Evolutionary conservation across 2,113 vertebrate species (phyloP), one percentile per base, ranked within the genome.

Genomic region (Hippoglossus stenolepis): DNA sequence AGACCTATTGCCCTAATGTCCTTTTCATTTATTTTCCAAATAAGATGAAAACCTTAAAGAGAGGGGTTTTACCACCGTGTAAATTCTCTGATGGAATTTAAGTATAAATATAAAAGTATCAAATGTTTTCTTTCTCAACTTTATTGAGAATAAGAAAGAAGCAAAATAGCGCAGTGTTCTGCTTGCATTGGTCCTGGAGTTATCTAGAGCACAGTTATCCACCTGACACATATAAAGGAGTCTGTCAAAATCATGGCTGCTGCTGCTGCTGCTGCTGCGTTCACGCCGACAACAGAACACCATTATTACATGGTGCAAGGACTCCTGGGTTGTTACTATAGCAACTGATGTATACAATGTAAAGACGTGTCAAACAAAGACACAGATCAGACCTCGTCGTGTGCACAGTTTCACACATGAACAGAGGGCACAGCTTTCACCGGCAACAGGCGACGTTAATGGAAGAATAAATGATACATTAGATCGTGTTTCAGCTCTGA

Each of bases 401-500:
- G 1, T 21, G 31, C 17, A n/a, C 56, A 31, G 45, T 73, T 58
- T 66, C 45, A 10, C 66, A 35, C 64, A n/a, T 5, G 26, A 66
- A 72, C 64, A n/a, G 24, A 83, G 83, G 65, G 21, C 57, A 4
- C 54, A 24, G 65, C 71, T 74, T 59, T 31, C 65, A 38, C 65
- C 53, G 78, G 75, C 76, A 65, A 71, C 67, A 53, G 63, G 14
- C 24, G 10, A 56, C 1, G 54, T 51, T 84, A 80, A 82, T 78
- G 77, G 66, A 51, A 11, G 71, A 51, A 49, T 77, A 72, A 84
- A 45, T 74, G 79, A 81, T 73, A 59, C 79, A 71, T 78, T 72
- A 73, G 86, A 77, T 90, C 63, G 0, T 15, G 79, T 90, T 18
- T 82, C 75, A 2, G 73, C 63, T 51, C 67, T 75, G 73, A 80